Evolutionary conservation across 2,888 invertebrate genomes (phyloP).

Genomic region (Tanypteryx hageni): DNA sequence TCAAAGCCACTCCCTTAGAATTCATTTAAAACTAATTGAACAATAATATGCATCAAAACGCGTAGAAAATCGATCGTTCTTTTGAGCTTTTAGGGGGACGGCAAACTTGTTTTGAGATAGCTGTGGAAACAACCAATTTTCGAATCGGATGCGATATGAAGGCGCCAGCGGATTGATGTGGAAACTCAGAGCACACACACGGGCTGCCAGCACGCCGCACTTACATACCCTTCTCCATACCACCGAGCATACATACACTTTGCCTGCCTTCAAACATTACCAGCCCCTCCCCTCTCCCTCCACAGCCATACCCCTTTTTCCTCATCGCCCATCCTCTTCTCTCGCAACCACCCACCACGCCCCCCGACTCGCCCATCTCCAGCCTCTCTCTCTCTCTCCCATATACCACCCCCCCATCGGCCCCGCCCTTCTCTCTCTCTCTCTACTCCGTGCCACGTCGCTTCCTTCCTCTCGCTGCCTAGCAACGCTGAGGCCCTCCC

Average conservation of each 20-base stretch:
- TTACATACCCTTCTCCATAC: background rate
- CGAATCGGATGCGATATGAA: background rate
- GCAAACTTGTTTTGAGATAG: background rate
- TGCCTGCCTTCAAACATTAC: background rate
- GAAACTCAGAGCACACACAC: background rate
- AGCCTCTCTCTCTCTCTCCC: background rate
- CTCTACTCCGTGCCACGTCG: background rate
- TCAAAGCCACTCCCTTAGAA: too few species aligned
- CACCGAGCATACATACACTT: background rate
- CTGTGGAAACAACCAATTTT: background rate
- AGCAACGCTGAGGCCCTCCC: constrained; percentile 31
- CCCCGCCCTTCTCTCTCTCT: constrained; percentile 39
- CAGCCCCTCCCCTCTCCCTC: background rate
- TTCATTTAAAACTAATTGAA: too few species aligned
- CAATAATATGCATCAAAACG: too few species aligned
- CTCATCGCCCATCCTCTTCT: background rate
- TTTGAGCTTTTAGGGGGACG: background rate
- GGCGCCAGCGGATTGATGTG: background rate
- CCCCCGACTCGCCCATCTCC: background rate
- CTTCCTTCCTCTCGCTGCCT: constrained; percentile 58
- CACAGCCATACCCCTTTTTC: background rate
- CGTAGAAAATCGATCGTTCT: too few species aligned
- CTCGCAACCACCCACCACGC: background rate
- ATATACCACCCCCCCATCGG: constrained; percentile 9
- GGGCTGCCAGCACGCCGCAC: background rate